A percentile compares a stretch with the other conserved stretches of the same genome.
Conservation (phyloP, 2,113 vertebrate genomes). For the Todiramphus saurophagus region DNA sequence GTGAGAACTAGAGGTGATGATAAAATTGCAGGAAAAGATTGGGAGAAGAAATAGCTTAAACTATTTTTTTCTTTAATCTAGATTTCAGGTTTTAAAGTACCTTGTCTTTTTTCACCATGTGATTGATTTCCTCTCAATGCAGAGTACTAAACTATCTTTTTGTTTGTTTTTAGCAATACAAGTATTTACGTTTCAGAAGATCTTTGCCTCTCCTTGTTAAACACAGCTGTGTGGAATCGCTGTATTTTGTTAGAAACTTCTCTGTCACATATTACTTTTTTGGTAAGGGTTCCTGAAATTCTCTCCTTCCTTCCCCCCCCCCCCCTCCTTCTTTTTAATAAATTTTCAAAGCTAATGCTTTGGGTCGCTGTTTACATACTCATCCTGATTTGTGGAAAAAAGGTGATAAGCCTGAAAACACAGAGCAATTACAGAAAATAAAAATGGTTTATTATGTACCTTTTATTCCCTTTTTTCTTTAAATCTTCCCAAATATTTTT, state of each 20-base stretch:
- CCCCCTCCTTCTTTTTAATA: neutral
- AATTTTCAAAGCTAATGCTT: neutral
- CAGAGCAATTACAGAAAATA: neutral
- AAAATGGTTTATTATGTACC: neutral
- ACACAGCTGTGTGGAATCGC: slow-evolving; percentile 85
- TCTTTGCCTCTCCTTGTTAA: slow-evolving; percentile 83
- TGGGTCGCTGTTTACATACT: neutral
- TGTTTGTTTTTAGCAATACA: slow-evolving; percentile 85
- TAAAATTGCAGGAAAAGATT: neutral
- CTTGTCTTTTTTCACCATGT: neutral
- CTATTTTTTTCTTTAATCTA: neutral
- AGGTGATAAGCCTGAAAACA: neutral
- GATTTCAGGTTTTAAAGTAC: neutral
- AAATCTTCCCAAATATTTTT: neutral
- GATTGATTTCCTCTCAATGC: neutral
- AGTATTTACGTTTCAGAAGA: slow-evolving; percentile 90
- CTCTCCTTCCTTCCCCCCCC: too few relatives aligned
- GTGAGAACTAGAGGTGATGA: neutral
- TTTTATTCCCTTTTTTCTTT: neutral
- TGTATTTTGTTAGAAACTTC: slow-evolving; percentile 89
- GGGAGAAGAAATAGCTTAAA: neutral
- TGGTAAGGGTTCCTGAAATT: slow-evolving; percentile 78
- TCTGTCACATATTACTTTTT: slow-evolving; percentile 87
- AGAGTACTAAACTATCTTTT: neutral
- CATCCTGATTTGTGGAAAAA: neutral